Percentiles rank a stretch among this genome's conserved stretches.
Conservation (phyloP, 1,140 invertebrate species). For the Ceratina australensis region DNA sequence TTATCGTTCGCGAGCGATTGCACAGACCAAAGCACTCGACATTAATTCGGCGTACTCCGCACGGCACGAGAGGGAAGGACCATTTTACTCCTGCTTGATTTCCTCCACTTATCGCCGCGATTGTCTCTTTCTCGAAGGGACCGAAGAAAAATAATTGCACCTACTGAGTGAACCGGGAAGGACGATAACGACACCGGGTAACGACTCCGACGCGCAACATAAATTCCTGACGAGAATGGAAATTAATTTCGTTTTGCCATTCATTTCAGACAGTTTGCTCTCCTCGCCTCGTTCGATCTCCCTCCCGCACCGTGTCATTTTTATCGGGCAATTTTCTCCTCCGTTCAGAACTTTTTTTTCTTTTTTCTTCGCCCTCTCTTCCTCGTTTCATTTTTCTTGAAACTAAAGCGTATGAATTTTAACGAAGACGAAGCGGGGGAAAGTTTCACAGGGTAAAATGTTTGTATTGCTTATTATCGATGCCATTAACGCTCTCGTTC, state of each 20-base stretch:
- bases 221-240: constrained; percentile 18
- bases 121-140: constrained; percentile 28
- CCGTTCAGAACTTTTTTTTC: too few relatives aligned
- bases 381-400: too few relatives aligned
- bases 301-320: neutral
- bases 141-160: constrained; percentile 53
- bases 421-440: too few relatives aligned
- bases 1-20: constrained; percentile 56
- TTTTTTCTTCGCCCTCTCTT: too few relatives aligned
- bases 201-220: constrained; percentile 22
- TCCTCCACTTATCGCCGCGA: constrained; percentile 34
- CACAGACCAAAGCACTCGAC: constrained; percentile 20
- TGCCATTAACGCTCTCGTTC: constrained; percentile 3
- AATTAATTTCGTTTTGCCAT: constrained; percentile 12
- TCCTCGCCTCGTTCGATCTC: neutral
- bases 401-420: too few relatives aligned
- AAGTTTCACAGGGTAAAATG: neutral
- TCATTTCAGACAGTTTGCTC: neutral
- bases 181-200: constrained; percentile 39
- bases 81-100: constrained; percentile 48
- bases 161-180: constrained; percentile 44
- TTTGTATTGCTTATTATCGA: constrained; percentile 14
- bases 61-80: neutral
- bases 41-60: constrained; percentile 43
- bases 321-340: too few relatives aligned